Conservation (phyloP, 2,113 vertebrate genomes). For the Paramormyrops kingsleyae region DNA sequence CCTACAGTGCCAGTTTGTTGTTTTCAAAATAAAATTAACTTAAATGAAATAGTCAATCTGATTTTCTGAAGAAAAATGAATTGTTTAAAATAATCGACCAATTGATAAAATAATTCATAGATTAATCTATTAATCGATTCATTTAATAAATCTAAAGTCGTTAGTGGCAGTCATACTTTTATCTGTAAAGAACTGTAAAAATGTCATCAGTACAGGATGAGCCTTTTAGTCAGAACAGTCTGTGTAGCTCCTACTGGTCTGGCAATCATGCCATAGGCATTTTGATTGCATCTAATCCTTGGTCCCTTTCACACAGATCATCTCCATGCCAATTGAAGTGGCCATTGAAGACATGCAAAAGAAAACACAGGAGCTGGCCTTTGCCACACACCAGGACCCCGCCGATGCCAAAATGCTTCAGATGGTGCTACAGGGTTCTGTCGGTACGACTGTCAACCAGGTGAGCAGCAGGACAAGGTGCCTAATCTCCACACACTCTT, state of each 20-base stretch:
- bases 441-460: conserved; percentile 98
- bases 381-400: conserved; percentile 95
- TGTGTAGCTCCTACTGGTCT: background rate
- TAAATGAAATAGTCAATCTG: no score
- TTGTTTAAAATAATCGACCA: no score
- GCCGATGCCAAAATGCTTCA: conserved; percentile 97
- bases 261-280: background rate
- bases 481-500: background rate
- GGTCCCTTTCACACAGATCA: conserved; percentile 63
- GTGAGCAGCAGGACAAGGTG: conserved; percentile 46
- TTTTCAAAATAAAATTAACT: no score
- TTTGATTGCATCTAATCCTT: background rate
- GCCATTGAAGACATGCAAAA: conserved; percentile 99
- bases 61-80: no score
- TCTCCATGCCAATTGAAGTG: conserved; percentile 94
- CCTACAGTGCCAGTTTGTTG: no score
- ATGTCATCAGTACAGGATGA: background rate
- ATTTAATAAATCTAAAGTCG: background rate
- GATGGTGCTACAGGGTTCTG: conserved; percentile 98
- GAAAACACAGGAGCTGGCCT: conserved; percentile 94
- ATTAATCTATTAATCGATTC: background rate
- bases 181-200: background rate
- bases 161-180: background rate
- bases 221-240: background rate
- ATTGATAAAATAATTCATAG: no score